phyloP scores from a whole-genome alignment of 2,113 vertebrate species.

The Dipodomys ordii region DNA sequence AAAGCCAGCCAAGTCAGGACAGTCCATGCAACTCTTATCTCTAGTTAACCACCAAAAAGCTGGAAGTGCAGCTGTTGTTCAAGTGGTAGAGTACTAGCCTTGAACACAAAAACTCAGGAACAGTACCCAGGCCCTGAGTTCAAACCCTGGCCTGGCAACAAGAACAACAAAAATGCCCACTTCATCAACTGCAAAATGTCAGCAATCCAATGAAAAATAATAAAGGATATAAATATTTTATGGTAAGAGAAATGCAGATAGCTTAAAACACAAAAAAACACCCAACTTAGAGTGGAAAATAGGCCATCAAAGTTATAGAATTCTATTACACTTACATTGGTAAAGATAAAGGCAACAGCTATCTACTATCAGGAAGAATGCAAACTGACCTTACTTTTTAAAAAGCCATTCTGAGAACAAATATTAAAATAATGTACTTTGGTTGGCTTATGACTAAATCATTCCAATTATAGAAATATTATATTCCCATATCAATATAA shows the following conservation, averaged over 20 bases:
- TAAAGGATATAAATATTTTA: neutral
- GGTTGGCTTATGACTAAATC: neutral
- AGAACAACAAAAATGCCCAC: too few species aligned
- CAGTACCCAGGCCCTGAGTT: too few species aligned
- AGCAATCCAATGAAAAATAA: neutral
- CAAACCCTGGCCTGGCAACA: too few species aligned
- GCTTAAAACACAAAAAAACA: neutral
- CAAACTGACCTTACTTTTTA: neutral
- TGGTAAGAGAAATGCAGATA: constrained; percentile 3
- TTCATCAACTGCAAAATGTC: too few species aligned
- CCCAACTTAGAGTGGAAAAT: neutral
- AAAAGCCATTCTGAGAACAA: neutral
- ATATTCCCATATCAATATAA: neutral
- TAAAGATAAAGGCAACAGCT: constrained; percentile 2
- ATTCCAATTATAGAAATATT: constrained; percentile 19
- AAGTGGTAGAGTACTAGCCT: neutral
- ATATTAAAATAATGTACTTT: neutral
- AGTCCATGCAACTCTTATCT: too few species aligned
- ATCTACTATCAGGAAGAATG: neutral
- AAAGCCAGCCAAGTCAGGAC: too few species aligned
- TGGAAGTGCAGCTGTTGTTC: too few species aligned
- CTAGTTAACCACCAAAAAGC: too few species aligned
- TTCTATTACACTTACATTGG: neutral
- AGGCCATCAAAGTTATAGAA: neutral
- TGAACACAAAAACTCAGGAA: too few species aligned